Conservation (phyloP, 2,888 invertebrate genomes). For the Chesias legatella region DNA sequence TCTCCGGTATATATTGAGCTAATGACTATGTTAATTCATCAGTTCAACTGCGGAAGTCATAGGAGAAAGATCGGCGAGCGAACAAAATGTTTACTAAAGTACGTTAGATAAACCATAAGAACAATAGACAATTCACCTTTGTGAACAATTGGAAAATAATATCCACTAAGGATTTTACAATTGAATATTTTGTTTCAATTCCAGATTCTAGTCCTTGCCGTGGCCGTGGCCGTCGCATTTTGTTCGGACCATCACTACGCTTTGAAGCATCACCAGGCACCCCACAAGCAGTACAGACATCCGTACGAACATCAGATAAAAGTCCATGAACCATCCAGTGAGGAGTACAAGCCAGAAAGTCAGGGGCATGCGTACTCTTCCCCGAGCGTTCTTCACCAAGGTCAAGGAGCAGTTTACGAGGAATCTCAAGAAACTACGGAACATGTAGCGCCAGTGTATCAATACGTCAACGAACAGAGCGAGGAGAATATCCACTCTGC, state of each 20-base stretch:
- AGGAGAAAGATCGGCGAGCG: slow-evolving; percentile 69
- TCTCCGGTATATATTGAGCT: slow-evolving; percentile 78
- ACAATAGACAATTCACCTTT: too few relatives aligned
- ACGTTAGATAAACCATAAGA: slow-evolving; percentile 34
- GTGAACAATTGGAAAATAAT: too few relatives aligned
- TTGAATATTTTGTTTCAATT: slow-evolving; percentile 30
- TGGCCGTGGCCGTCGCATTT: slow-evolving; percentile 40
- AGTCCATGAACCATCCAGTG: slow-evolving; percentile 36
- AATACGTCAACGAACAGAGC: slow-evolving; percentile 43
- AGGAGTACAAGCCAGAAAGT: slow-evolving; percentile 38
- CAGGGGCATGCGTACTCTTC: slow-evolving; percentile 49
- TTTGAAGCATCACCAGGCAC: slow-evolving; percentile 48
- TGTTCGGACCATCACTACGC: slow-evolving; percentile 52
- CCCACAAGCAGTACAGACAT: slow-evolving; percentile 47
- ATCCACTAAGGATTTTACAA: too few relatives aligned
- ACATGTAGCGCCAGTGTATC: slow-evolving; percentile 50
- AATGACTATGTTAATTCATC: slow-evolving; percentile 75
- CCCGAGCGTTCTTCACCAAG: slow-evolving; percentile 51
- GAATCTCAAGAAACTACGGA: slow-evolving; percentile 48
- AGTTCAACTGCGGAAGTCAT: slow-evolving; percentile 73
- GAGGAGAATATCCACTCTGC: slow-evolving; percentile 27
- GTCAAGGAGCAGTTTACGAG: slow-evolving; percentile 37
- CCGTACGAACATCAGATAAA: slow-evolving; percentile 38
- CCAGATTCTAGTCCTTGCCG: slow-evolving; percentile 54
- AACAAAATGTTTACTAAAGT: slow-evolving; percentile 73